A percentile compares a stretch with the other conserved stretches of the same genome.
Evolutionary conservation across 1,140 invertebrate genomes (phyloP).

Genomic region (Oryzaephilus surinamensis): DNA sequence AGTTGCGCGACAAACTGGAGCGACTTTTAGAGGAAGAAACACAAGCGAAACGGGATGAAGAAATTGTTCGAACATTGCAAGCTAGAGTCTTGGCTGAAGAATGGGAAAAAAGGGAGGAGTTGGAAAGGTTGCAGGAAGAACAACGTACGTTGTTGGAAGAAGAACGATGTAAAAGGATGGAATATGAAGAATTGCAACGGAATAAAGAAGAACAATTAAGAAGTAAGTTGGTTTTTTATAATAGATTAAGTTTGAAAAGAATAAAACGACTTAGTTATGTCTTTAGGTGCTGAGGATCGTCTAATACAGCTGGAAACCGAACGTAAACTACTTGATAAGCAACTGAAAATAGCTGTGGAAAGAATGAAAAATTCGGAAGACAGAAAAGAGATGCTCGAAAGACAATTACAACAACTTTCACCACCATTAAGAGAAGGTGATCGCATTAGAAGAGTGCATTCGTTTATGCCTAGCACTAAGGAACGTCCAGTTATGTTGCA

Average conservation of each 20-base stretch:
- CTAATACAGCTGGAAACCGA: slow-evolving; percentile 58
- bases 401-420: slow-evolving; percentile 41
- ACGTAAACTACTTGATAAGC: slow-evolving; percentile 50
- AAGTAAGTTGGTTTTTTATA: slow-evolving; percentile 33
- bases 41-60: slow-evolving; percentile 72
- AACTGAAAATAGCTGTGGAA: slow-evolving; percentile 51
- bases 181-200: slow-evolving; percentile 58
- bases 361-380: slow-evolving; percentile 57
- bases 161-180: slow-evolving; percentile 59
- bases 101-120: slow-evolving; percentile 69
- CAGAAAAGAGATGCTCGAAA: slow-evolving; percentile 52
- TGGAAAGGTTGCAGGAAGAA: slow-evolving; percentile 65
- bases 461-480: slow-evolving; percentile 48
- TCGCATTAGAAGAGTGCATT: slow-evolving; percentile 43
- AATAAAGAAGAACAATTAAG: slow-evolving; percentile 60
- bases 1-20: slow-evolving; percentile 54
- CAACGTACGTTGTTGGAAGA: slow-evolving; percentile 59
- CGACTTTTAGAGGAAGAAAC: slow-evolving; percentile 64
- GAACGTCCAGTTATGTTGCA: slow-evolving; percentile 35
- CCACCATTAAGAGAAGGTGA: slow-evolving; percentile 32
- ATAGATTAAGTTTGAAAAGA: background rate
- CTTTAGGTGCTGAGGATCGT: slow-evolving; percentile 51
- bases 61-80: slow-evolving; percentile 65
- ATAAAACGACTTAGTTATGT: background rate
- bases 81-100: slow-evolving; percentile 68